Base-by-base conservation (phyloP, 2,113 vertebrate species). In the Bubo bubo region DNA sequence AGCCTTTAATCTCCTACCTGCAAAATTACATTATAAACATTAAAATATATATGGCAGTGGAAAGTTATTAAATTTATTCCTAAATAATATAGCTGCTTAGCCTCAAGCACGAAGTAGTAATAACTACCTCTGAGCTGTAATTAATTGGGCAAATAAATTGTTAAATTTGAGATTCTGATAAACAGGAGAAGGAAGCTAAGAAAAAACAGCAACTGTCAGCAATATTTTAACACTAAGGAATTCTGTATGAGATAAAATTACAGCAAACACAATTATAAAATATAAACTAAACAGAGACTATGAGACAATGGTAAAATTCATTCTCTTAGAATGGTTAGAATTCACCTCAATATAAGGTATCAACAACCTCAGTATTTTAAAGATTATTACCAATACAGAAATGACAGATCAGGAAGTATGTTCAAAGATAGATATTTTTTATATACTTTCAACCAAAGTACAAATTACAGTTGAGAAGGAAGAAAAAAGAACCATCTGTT, bases 11-110 rank as follows among this genome's bases (percentile, higher is more conserved):
- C n/a, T 58, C 81, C 14, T 63, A 56, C 50, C 49, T 41, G 15
- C 26, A 90, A 95, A 89, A 91, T 70, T 74, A 81, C 32, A 63
- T 41, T 77, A 86, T 90, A 93, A 95, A 95, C 92, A 93, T 80
- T 93, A 90, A 87, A 80, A 89, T 43, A 82, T 71, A 84, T 80
- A 80, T 37, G 52, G 71, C 26, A 79, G 41, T 27, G 45, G 28
- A 81, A 94, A 94, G 30, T 81, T 79, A 93, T n/a, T 47, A 53
- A 66, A 75, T 52, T 70, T 67, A 82, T 68, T 96, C 89, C 50
- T n/a, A 47, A 97, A 72, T 50, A 67, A 87, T 37, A 26, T 47
- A 53, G 32, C 35, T 94, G 49, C 66, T 87, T 82, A 94, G 45
- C 37, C 45, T 91, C 79, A 88, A 93, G 84, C 17, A 79, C 4